These are phyloP conservation scores for Acleris emargana DNA, from an alignment of 2,888 invertebrate species.

Conservation along the genomic window DNA sequence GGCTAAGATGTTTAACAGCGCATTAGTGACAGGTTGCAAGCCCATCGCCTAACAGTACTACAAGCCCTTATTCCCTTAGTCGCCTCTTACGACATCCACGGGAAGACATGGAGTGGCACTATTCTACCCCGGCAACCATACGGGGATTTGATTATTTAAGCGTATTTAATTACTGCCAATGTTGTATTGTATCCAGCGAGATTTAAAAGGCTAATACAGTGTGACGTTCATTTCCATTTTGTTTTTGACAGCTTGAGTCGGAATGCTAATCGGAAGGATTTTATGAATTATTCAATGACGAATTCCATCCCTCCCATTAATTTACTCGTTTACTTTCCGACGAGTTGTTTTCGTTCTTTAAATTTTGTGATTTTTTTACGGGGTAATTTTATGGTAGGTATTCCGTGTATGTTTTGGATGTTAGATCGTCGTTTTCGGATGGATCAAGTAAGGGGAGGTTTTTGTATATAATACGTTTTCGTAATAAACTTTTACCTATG, in stretches of 20 bases:
- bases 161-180: constrained; percentile 25
- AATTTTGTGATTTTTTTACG: constrained; percentile 11
- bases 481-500: too few relatives aligned
- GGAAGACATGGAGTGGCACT: too few relatives aligned
- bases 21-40: too few relatives aligned
- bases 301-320: constrained; percentile 37
- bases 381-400: constrained; percentile 3
- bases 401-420: not conserved
- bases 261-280: constrained; percentile 48
- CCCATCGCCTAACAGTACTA: too few relatives aligned
- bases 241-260: constrained; percentile 42
- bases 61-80: too few relatives aligned
- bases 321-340: constrained; percentile 30
- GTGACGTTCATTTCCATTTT: constrained; percentile 45
- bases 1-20: too few relatives aligned
- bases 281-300: constrained; percentile 51
- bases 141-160: not conserved
- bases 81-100: too few relatives aligned
- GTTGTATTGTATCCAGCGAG: constrained; percentile 30
- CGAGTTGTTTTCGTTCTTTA: constrained; percentile 9
- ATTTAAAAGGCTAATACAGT: constrained; percentile 39
- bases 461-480: too few relatives aligned
- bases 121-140: too few relatives aligned
- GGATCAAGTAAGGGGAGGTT: too few relatives aligned
- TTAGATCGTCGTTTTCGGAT: too few relatives aligned